Evolutionary conservation across 1,140 invertebrate species (phyloP).

Genomic region (Atopsyche davidsoni): DNA sequence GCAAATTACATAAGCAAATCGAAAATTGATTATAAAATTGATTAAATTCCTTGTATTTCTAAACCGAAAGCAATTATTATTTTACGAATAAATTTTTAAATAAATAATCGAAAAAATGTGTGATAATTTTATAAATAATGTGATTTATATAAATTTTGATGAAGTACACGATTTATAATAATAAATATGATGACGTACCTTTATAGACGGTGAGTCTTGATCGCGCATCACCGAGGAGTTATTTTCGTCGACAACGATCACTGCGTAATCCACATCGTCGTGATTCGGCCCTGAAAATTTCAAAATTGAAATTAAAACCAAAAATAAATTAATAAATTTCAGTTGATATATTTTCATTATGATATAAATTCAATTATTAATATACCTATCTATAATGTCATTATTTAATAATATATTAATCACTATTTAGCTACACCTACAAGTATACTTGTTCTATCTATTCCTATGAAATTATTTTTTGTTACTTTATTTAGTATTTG

Average conservation of each 20-base stretch:
- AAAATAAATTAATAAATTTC: slow-evolving; percentile 23
- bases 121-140: background rate
- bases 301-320: slow-evolving; percentile 31
- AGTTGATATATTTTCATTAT: no score
- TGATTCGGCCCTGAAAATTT: slow-evolving; percentile 46
- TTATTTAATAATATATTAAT: no score
- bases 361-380: background rate
- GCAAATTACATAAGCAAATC: background rate
- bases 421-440: no score
- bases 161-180: background rate
- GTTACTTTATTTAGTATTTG: no score
- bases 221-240: slow-evolving; percentile 76
- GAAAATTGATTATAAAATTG: background rate
- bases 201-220: slow-evolving; percentile 74
- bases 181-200: slow-evolving; percentile 54
- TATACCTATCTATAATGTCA: no score
- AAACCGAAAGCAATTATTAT: no score
- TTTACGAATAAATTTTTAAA: background rate
- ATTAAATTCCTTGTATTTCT: no score
- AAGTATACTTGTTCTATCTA: no score
- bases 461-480: no score
- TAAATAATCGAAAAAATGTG: background rate
- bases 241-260: slow-evolving; percentile 85
- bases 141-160: background rate
- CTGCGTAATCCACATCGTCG: slow-evolving; percentile 78